These are phyloP conservation scores for Raja brachyura DNA, from an alignment of 2,113 vertebrate genomes.

Conservation along the genomic window DNA sequence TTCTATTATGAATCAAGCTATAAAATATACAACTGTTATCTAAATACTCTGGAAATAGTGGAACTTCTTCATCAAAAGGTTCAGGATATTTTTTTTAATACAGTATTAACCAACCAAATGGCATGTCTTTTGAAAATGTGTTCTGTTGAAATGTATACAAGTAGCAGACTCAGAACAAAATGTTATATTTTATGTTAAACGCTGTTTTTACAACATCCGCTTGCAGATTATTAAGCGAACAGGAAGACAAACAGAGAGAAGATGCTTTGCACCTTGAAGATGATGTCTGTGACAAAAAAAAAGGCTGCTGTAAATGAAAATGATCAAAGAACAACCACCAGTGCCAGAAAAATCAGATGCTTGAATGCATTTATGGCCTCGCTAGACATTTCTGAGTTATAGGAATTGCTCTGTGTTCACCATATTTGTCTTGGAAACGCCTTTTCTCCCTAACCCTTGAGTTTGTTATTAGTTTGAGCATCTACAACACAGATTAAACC, in stretches of 20 bases:
- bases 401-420: background rate
- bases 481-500: background rate
- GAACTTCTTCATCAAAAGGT: background rate
- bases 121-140: slow-evolving; percentile 14
- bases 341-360: background rate
- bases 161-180: background rate
- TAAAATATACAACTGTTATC: background rate
- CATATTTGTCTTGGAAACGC: background rate
- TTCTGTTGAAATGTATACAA: slow-evolving; percentile 18
- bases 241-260: slow-evolving; percentile 58
- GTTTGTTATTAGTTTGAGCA: background rate
- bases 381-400: background rate
- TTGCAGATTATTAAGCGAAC: slow-evolving; percentile 58
- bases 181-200: background rate
- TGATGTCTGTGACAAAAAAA: slow-evolving; percentile 45
- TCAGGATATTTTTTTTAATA: background rate
- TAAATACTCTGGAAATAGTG: background rate
- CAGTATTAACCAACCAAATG: rapidly evolving
- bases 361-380: background rate
- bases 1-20: background rate
- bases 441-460: background rate
- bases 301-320: slow-evolving; percentile 53
- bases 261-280: slow-evolving; percentile 54
- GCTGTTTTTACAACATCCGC: background rate
- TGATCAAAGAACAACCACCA: background rate